Percentiles rank a stretch among this genome's conserved stretches.
phyloP scores from a whole-genome alignment of 2,113 vertebrate genomes.

The Bubalus kerabau region DNA sequence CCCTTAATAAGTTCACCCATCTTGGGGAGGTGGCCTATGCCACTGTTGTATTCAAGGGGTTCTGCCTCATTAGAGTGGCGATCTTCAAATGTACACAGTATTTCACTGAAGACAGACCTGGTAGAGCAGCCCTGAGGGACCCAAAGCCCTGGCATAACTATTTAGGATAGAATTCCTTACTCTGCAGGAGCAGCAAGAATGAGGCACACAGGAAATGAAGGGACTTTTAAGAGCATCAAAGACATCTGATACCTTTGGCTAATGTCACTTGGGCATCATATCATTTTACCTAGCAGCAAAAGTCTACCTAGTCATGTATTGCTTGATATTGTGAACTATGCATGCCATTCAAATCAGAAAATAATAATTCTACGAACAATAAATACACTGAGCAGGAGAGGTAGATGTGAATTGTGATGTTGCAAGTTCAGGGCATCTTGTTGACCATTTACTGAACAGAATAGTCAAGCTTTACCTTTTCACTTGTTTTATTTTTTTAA shows the following conservation, averaged over 20 bases:
- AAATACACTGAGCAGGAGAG: no score
- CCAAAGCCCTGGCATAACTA: background rate
- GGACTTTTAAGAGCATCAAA: background rate
- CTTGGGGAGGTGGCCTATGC: background rate
- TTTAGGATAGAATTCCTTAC: background rate
- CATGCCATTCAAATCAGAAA: background rate
- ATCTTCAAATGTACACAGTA: background rate
- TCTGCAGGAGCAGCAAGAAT: background rate
- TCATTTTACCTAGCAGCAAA: background rate
- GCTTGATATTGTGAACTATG: background rate
- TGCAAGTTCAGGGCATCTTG: background rate
- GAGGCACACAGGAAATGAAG: background rate
- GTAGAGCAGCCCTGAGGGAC: background rate
- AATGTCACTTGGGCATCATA: background rate
- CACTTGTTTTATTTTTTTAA: background rate
- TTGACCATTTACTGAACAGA: background rate
- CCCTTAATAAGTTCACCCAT: background rate
- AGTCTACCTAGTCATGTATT: no score
- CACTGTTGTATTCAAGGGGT: accelerated
- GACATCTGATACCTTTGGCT: background rate
- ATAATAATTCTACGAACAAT: background rate
- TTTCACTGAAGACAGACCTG: no score
- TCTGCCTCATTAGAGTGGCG: background rate
- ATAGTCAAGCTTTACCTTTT: background rate
- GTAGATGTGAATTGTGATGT: background rate